Conservation (phyloP, 2,113 vertebrate genomes). For the Oostethus manadensis region DNA sequence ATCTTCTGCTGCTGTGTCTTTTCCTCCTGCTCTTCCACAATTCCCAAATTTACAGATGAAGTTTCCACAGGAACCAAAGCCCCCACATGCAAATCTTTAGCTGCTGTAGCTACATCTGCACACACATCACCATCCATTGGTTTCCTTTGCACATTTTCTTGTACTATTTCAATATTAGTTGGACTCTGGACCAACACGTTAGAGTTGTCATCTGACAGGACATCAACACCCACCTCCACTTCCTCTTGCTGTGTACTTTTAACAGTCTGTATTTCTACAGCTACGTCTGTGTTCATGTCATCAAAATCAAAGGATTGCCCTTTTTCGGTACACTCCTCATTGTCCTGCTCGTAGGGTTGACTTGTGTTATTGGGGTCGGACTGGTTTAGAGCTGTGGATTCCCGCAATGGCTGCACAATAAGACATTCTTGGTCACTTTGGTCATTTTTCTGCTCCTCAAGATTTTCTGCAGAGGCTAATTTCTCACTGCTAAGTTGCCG, state of each 20-base stretch:
- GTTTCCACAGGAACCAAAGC: slow-evolving; percentile 3
- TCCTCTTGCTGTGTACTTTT: not conserved
- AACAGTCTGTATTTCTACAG: not conserved
- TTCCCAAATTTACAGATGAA: not conserved
- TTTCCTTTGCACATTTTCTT: not conserved
- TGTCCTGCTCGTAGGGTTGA: not conserved
- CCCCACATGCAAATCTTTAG: slow-evolving; percentile 7
- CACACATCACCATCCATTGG: slow-evolving; percentile 1
- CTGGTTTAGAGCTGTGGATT: not conserved
- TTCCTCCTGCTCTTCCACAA: slow-evolving; percentile 6
- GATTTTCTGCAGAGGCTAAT: not conserved
- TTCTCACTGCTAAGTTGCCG: slow-evolving; percentile 5
- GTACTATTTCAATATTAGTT: not conserved
- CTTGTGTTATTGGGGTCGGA: not conserved
- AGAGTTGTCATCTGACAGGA: slow-evolving; percentile 13
- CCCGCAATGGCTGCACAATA: not conserved
- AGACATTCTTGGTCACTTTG: slow-evolving; percentile 1
- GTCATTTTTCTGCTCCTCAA: slow-evolving; percentile 1
- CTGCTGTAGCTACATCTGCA: not conserved
- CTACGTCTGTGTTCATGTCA: slow-evolving; percentile 46
- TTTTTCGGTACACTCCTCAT: slow-evolving; percentile 32
- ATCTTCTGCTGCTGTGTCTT: not conserved
- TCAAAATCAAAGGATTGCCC: slow-evolving; percentile 65
- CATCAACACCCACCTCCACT: slow-evolving; percentile 23
- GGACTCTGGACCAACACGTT: not conserved